Conservation (phyloP, 2,888 invertebrate species). For the Plebejus melissa region DNA sequence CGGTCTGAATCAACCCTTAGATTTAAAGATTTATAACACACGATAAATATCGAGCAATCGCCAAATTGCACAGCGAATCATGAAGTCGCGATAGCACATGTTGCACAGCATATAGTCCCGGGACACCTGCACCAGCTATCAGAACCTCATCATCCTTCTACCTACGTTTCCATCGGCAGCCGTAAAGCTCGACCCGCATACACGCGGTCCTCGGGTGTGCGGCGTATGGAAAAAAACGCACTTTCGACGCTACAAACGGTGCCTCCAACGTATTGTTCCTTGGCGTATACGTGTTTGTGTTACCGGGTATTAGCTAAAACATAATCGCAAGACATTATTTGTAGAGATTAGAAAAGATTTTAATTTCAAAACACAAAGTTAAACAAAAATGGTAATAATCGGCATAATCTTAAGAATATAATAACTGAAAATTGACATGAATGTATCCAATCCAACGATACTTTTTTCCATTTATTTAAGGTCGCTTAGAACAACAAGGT, state of each 20-base stretch:
- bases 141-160: conserved; percentile 47
- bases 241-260: conserved; percentile 90
- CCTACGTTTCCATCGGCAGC: conserved; percentile 83
- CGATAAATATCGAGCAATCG: conserved; percentile 9
- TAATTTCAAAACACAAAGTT: too few species aligned
- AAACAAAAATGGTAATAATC: too few species aligned
- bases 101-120: conserved; percentile 53
- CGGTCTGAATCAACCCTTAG: too few species aligned
- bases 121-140: conserved; percentile 53
- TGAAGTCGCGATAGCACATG: conserved; percentile 35
- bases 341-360: neutral
- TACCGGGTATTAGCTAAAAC: conserved; percentile 84
- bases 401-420: too few species aligned
- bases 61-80: conserved; percentile 30
- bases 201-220: conserved; percentile 92
- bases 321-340: conserved; percentile 3
- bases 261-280: conserved; percentile 86
- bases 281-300: conserved; percentile 87
- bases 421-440: too few species aligned
- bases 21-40: neutral
- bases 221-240: conserved; percentile 93
- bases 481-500: too few species aligned
- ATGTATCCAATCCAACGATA: too few species aligned
- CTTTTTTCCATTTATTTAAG: too few species aligned
- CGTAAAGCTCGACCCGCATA: conserved; percentile 94